A percentile compares a stretch with the other conserved stretches of the same genome.
Evolutionary conservation across 2,888 invertebrate genomes (phyloP).

Genomic region (Teleiodes luculella): DNA sequence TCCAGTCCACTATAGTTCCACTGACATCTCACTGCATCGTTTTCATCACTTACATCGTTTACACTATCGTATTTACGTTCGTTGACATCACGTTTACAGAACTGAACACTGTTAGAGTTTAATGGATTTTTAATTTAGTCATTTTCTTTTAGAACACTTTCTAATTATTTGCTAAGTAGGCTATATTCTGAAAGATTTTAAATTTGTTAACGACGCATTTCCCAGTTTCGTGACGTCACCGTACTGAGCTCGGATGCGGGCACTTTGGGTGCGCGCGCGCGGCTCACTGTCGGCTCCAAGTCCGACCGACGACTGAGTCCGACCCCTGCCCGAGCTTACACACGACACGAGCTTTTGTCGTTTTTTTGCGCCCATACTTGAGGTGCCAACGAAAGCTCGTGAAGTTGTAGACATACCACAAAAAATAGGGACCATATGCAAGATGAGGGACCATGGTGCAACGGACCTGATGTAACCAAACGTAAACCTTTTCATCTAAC

Average conservation of each 20-base stretch:
- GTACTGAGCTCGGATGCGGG: constrained; percentile 23
- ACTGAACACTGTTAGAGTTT: constrained; percentile 36
- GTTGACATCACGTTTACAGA: constrained; percentile 31
- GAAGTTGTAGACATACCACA: constrained; percentile 69
- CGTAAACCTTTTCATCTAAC: constrained; percentile 53
- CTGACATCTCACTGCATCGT: constrained; percentile 57
- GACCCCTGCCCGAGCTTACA: constrained; percentile 60
- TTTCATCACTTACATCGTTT: constrained; percentile 65
- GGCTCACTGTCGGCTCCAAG: constrained; percentile 53
- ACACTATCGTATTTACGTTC: constrained; percentile 43
- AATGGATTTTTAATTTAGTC: constrained; percentile 26
- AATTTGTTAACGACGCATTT: neutral
- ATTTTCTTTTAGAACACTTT: constrained; percentile 13
- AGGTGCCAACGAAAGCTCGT: constrained; percentile 77
- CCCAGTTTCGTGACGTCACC: constrained; percentile 15
- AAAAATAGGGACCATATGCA: constrained; percentile 59
- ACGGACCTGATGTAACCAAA: constrained; percentile 61
- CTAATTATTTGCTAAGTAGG: neutral
- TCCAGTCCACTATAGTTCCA: constrained; percentile 64
- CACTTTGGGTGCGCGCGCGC: constrained; percentile 37
- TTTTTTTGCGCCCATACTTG: constrained; percentile 76
- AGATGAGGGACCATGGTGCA: constrained; percentile 60
- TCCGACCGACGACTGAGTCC: constrained; percentile 41
- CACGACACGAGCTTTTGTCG: constrained; percentile 70
- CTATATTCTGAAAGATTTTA: neutral